Conservation (phyloP, 2,888 invertebrate species). For the Aelia acuminata region DNA sequence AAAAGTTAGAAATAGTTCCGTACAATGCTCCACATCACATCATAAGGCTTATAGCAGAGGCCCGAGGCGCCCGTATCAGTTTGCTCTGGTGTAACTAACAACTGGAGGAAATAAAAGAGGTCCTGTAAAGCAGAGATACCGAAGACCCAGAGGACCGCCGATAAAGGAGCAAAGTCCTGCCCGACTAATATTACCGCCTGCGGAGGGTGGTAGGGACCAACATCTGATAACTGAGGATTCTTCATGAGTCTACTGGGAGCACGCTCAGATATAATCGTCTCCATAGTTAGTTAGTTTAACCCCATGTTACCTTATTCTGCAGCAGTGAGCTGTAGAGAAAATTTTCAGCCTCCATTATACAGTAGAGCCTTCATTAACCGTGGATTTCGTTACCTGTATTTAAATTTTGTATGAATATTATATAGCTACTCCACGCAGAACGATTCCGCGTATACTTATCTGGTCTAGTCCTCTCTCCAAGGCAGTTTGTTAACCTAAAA, state of each 20-base stretch:
- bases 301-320: neutral
- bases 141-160: neutral
- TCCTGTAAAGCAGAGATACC: neutral
- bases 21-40: too few species aligned
- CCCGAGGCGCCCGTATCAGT: neutral
- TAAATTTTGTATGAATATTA: too few species aligned
- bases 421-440: too few species aligned
- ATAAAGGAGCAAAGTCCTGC: neutral
- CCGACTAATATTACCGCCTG: neutral
- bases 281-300: neutral
- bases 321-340: too few species aligned
- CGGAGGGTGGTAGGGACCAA: neutral
- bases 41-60: neutral
- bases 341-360: neutral
- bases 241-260: neutral
- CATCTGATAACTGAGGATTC: conserved; percentile 13
- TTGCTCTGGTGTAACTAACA: neutral
- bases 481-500: too few species aligned
- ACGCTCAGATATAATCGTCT: neutral
- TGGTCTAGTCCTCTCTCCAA: too few species aligned
- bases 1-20: neutral
- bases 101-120: neutral
- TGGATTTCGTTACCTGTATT: too few species aligned
- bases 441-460: too few species aligned
- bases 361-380: too few species aligned